phyloP scores from a whole-genome alignment of 2,113 vertebrate genomes.

The Peromyscus maniculatus region DNA sequence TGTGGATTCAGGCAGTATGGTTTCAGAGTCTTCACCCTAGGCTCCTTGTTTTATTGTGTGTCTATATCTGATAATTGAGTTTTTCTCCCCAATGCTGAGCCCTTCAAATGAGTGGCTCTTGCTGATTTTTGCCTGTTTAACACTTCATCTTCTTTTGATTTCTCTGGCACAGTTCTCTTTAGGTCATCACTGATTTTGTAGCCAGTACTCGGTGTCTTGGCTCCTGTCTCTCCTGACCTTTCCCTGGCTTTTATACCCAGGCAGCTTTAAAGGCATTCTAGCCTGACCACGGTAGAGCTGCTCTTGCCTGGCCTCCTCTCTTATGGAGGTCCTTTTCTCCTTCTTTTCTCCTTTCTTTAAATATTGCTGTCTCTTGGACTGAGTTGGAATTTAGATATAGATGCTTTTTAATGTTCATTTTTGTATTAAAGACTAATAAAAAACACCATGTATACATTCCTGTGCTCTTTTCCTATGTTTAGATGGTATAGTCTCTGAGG shows the following conservation, averaged over 20 bases:
- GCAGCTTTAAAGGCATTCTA: not conserved
- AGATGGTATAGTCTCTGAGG: slow-evolving; percentile 14
- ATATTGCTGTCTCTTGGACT: slow-evolving; percentile 2
- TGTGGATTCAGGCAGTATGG: not conserved
- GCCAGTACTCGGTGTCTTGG: slow-evolving; percentile 1
- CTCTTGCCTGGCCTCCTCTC: not conserved
- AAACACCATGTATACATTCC: not conserved
- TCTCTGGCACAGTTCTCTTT: slow-evolving; percentile 36
- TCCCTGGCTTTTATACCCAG: slow-evolving; percentile 9
- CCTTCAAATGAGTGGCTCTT: slow-evolving; percentile 39
- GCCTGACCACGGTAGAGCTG: not conserved
- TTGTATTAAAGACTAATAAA: slow-evolving; percentile 40
- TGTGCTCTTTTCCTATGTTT: not conserved
- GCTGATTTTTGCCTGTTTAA: slow-evolving; percentile 50
- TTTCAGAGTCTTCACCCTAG: slow-evolving; percentile 3
- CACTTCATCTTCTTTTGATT: slow-evolving; percentile 42
- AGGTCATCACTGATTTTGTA: slow-evolving; percentile 41
- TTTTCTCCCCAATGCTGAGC: not conserved
- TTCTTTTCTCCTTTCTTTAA: not conserved
- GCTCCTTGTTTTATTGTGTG: slow-evolving; percentile 18
- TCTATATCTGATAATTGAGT: not conserved
- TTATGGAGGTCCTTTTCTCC: slow-evolving; percentile 44
- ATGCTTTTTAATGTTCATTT: slow-evolving; percentile 64
- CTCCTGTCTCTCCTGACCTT: slow-evolving; percentile 9
- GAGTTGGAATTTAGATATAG: slow-evolving; percentile 53